Conservation (phyloP, 2,888 invertebrate genomes). For the Nebria salina region DNA sequence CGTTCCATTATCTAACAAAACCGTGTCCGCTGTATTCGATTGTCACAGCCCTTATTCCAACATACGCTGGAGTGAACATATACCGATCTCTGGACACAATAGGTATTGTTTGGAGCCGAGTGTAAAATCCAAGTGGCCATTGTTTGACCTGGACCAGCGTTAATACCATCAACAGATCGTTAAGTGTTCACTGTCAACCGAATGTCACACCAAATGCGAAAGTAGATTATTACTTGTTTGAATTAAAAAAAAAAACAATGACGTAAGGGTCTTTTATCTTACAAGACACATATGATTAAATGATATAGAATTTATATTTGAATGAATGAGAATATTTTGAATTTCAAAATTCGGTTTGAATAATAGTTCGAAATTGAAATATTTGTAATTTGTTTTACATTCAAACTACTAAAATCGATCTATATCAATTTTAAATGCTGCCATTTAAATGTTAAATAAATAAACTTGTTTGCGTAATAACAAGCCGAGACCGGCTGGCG, state of each 20-base stretch:
- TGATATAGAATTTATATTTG: too few relatives aligned
- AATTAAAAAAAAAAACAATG: neutral
- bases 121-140: slow-evolving; percentile 21
- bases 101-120: slow-evolving; percentile 20
- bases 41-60: neutral
- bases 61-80: neutral
- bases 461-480: too few relatives aligned
- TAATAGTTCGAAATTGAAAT: too few relatives aligned
- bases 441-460: too few relatives aligned
- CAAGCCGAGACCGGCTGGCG: too few relatives aligned
- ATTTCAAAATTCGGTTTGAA: too few relatives aligned
- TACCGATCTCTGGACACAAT: slow-evolving; percentile 9
- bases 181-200: slow-evolving; percentile 12
- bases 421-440: too few relatives aligned
- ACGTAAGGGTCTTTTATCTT: neutral
- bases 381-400: too few relatives aligned
- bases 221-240: neutral
- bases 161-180: slow-evolving; percentile 28
- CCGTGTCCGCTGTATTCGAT: neutral
- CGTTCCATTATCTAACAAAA: neutral
- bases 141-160: slow-evolving; percentile 20
- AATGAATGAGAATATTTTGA: too few relatives aligned
- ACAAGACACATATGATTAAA: too few relatives aligned
- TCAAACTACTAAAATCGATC: too few relatives aligned
- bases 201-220: slow-evolving; percentile 5